Percentiles rank a stretch among this genome's conserved stretches.
Conservation (phyloP, 1,140 invertebrate genomes). For the Lepidurus couesii region DNA sequence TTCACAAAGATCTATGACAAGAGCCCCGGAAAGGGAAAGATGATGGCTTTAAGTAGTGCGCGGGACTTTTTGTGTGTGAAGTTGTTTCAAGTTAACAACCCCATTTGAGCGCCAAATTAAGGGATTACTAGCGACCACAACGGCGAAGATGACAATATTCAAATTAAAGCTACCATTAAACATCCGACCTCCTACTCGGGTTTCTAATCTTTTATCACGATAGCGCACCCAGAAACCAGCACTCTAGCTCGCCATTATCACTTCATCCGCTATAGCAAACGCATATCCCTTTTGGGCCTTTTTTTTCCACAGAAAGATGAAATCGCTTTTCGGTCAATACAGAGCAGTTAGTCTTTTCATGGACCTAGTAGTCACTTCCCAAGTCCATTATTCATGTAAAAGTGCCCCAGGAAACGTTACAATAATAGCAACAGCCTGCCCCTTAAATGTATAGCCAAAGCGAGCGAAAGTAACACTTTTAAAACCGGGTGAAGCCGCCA, state of each 20-base stretch:
- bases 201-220: conserved; percentile 10
- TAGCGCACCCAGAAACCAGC: neutral
- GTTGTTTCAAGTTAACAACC: neutral
- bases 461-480: neutral
- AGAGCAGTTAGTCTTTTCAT: conserved; percentile 4
- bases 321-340: conserved; percentile 7
- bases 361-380: neutral
- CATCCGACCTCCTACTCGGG: conserved; percentile 8
- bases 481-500: no score
- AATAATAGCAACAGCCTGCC: neutral
- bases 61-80: neutral
- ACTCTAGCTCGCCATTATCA: neutral
- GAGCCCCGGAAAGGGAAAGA: neutral
- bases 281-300: neutral
- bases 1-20: neutral
- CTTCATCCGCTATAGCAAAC: neutral
- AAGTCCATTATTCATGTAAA: neutral
- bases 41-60: neutral
- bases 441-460: neutral
- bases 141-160: neutral
- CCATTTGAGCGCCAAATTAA: neutral
- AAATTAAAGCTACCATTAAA: neutral
- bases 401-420: neutral
- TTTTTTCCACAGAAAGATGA: neutral
- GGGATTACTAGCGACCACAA: neutral